Evolutionary conservation across 1,140 invertebrate species (phyloP).

Genomic region (Aporrectodea caliginosa): DNA sequence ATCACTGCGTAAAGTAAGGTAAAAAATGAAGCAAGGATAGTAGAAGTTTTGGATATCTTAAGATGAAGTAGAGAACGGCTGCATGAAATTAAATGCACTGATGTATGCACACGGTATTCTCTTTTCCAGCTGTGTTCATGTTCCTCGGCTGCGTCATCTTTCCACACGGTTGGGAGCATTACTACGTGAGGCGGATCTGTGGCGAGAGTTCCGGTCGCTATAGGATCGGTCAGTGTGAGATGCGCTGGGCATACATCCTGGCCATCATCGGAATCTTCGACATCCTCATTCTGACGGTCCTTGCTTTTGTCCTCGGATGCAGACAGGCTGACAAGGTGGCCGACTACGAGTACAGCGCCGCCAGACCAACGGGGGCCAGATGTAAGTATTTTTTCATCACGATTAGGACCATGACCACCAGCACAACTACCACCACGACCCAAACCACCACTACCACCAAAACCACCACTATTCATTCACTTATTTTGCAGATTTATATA

Average conservation of each 20-base stretch:
- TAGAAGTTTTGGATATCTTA: no score
- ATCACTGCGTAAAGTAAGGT: neutral
- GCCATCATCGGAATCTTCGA: slow-evolving; percentile 88
- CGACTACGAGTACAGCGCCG: slow-evolving; percentile 3
- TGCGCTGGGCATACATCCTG: slow-evolving; percentile 87
- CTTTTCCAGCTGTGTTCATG: slow-evolving; percentile 60
- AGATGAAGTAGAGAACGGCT: no score
- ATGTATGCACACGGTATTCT: no score
- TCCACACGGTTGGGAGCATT: slow-evolving; percentile 86
- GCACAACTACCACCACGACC: no score
- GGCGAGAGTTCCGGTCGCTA: slow-evolving; percentile 73
- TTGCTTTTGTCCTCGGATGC: slow-evolving; percentile 90
- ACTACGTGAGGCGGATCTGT: slow-evolving; percentile 77
- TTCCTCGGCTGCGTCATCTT: slow-evolving; percentile 65
- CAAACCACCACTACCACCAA: no score
- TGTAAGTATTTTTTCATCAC: neutral
- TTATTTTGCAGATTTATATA: no score
- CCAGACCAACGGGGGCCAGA: neutral
- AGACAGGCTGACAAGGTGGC: slow-evolving; percentile 40
- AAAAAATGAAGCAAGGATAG: neutral
- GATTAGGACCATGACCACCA: no score
- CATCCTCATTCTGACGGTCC: slow-evolving; percentile 77
- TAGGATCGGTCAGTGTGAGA: slow-evolving; percentile 73
- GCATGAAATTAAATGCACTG: no score
- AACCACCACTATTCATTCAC: no score